Conservation (phyloP, 92 coral and sea anemone genomes). For the Siderastrea radians region DNA sequence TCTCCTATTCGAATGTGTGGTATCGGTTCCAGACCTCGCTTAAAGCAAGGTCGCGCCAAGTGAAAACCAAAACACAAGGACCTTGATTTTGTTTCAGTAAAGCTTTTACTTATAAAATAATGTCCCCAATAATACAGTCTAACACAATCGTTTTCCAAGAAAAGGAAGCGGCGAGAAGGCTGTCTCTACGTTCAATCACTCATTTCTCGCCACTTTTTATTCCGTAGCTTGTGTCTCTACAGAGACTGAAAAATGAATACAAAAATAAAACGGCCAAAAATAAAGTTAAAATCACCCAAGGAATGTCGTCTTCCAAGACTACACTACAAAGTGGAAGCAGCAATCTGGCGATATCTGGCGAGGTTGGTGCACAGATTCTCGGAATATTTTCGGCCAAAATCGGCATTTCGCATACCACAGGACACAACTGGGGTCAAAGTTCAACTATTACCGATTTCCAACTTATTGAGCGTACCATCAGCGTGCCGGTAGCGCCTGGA, state of each 20-base stretch:
- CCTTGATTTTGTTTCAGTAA: too few relatives aligned
- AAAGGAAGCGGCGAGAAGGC: too few relatives aligned
- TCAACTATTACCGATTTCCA: not conserved
- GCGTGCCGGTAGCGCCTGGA: conserved; percentile 12
- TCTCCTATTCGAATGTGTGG: too few relatives aligned
- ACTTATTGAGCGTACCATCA: not conserved
- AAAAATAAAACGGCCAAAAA: not conserved
- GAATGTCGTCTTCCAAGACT: conserved; percentile 30
- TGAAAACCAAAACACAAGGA: too few relatives aligned
- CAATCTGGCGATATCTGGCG: conserved; percentile 11
- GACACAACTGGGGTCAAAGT: conserved; percentile 20
- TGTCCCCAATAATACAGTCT: too few relatives aligned
- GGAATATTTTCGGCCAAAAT: conserved; percentile 11
- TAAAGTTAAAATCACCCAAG: conserved; percentile 20
- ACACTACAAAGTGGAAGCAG: conserved; percentile 6
- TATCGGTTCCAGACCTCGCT: too few relatives aligned
- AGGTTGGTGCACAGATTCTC: conserved; percentile 9
- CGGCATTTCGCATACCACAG: conserved; percentile 18
- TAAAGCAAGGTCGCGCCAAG: too few relatives aligned
- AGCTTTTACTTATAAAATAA: too few relatives aligned
- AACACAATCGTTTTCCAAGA: too few relatives aligned
- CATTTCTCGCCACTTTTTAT: too few relatives aligned
- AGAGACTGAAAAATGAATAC: not conserved
- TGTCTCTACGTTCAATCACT: too few relatives aligned
- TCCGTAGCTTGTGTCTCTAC: not conserved